Evolutionary conservation across 2,888 invertebrate genomes (phyloP).

Genomic region (Agonopterix heracliana): DNA sequence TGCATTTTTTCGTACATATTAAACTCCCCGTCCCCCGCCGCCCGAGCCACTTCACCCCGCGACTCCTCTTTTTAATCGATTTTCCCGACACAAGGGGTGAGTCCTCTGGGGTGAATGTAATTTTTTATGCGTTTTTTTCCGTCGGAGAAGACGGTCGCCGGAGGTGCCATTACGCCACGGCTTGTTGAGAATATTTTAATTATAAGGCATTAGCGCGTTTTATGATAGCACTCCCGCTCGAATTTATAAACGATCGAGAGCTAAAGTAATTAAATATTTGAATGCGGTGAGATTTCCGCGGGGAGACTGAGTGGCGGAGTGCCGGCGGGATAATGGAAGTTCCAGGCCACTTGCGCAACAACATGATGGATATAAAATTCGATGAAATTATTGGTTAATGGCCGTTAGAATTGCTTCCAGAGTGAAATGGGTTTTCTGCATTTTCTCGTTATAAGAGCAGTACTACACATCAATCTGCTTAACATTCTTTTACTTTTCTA

Average conservation of each 20-base stretch:
- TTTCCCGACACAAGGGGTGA: conserved; percentile 76
- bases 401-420: conserved; percentile 56
- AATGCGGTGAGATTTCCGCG: conserved; percentile 73
- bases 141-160: conserved; percentile 67
- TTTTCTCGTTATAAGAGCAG: conserved; percentile 32
- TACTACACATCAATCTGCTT: conserved; percentile 7
- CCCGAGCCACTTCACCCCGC: conserved; percentile 56
- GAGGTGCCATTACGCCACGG: conserved; percentile 77
- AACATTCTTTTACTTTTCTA: not conserved
- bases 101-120: conserved; percentile 77
- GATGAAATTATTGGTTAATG: conserved; percentile 72
- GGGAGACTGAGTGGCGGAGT: conserved; percentile 41
- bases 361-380: conserved; percentile 73
- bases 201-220: conserved; percentile 77
- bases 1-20: conserved; percentile 77
- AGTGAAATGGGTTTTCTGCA: conserved; percentile 41
- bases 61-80: conserved; percentile 77
- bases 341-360: conserved; percentile 51
- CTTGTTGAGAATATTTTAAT: conserved; percentile 78
- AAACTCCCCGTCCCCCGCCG: conserved; percentile 59
- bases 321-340: conserved; percentile 57
- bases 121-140: conserved; percentile 76
- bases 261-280: conserved; percentile 75
- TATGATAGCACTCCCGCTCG: conserved; percentile 72
- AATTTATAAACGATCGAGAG: conserved; percentile 74